phyloP scores from a whole-genome alignment of 2,888 invertebrate genomes.

The Melipona bicolor region DNA sequence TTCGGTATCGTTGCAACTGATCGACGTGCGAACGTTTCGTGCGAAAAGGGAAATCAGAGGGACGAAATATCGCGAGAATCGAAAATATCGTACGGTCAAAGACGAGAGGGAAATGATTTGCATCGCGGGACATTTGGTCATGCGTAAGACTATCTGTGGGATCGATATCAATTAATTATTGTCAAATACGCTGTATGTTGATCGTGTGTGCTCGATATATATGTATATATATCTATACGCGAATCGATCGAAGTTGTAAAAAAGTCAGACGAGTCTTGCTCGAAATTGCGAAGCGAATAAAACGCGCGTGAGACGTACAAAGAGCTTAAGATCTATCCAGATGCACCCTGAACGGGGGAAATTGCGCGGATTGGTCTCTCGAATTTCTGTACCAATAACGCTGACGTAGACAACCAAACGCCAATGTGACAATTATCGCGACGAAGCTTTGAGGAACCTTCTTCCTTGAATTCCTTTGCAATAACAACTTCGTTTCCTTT shows the following conservation, averaged over 20 bases:
- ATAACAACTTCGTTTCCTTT: neutral
- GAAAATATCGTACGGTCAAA: neutral
- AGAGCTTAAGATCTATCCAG: conserved; percentile 41
- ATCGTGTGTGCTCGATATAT: conserved; percentile 45
- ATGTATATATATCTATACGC: neutral
- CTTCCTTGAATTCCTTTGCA: neutral
- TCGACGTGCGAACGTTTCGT: neutral
- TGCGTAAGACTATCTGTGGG: conserved; percentile 31
- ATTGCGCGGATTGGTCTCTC: conserved; percentile 40
- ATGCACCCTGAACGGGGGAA: conserved; percentile 34
- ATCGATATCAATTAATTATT: conserved; percentile 66
- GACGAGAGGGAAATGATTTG: neutral
- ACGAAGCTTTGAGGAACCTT: conserved; percentile 15
- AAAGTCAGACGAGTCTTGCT: conserved; percentile 32
- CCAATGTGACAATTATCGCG: conserved; percentile 7
- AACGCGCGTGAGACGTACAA: conserved; percentile 33
- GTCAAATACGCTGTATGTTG: conserved; percentile 62
- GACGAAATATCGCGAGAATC: neutral
- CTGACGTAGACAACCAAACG: neutral
- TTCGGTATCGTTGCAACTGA: neutral
- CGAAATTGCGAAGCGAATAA: conserved; percentile 36
- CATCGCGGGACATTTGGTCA: conserved; percentile 43
- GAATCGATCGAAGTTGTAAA: conserved; percentile 40
- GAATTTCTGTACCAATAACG: conserved; percentile 34
- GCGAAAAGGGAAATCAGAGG: neutral